Evolutionary conservation across 2,113 vertebrate genomes (phyloP).

Genomic region (Stigmatopora argus): DNA sequence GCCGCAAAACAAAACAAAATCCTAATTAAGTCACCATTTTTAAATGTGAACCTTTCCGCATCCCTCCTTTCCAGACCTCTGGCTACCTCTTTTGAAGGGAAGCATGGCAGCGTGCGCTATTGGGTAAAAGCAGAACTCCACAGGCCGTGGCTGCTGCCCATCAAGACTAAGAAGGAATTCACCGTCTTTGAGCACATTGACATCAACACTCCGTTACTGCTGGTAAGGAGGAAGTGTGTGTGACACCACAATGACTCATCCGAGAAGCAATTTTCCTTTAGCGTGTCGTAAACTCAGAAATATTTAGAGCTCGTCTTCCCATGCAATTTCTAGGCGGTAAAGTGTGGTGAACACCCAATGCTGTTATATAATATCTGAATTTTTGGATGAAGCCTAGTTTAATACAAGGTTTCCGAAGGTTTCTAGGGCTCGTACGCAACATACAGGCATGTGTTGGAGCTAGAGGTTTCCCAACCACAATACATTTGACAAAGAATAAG

Average conservation of each 20-base stretch:
- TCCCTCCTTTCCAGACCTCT: slow-evolving; percentile 81
- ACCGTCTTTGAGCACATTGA: slow-evolving; percentile 99
- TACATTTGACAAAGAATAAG: too few species aligned
- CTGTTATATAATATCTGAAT: not conserved
- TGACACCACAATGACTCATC: slow-evolving; percentile 3
- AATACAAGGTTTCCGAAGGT: not conserved
- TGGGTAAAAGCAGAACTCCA: slow-evolving; percentile 99
- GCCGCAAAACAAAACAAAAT: not conserved
- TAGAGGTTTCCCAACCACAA: too few species aligned
- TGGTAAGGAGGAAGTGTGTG: slow-evolving; percentile 74
- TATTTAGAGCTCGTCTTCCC: not conserved
- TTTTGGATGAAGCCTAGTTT: not conserved
- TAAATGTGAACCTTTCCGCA: slow-evolving; percentile 32
- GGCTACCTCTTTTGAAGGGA: slow-evolving; percentile 99
- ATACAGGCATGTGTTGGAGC: not conserved
- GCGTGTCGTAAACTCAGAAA: slow-evolving; percentile 8
- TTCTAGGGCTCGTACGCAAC: not conserved
- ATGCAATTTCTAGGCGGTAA: not conserved
- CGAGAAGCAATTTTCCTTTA: not conserved
- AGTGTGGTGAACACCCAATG: not conserved
- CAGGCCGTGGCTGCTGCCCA: slow-evolving; percentile 95
- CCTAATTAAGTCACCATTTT: not conserved
- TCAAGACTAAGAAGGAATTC: slow-evolving; percentile 99
- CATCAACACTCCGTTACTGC: slow-evolving; percentile 99
- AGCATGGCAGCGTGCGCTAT: slow-evolving; percentile 98